Evolutionary conservation across 2,113 vertebrate genomes (phyloP), one percentile per base, ranked within the genome.

Genomic region (Elephantulus edwardii): DNA sequence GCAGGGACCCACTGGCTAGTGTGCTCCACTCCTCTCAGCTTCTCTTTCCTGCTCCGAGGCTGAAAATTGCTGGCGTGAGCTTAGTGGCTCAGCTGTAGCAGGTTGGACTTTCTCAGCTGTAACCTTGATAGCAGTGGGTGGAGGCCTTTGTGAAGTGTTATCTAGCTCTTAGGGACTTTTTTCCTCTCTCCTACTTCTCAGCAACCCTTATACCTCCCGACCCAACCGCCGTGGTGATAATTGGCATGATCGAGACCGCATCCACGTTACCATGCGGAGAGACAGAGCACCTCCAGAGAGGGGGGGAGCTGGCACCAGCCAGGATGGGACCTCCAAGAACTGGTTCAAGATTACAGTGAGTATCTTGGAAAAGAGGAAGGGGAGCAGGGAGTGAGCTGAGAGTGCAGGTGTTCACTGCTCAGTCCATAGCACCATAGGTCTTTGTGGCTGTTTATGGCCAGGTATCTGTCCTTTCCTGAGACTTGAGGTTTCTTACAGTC

Each of bases 341-440:
- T 99, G 98, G 98, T 99, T 97, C 95, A 98, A 98, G 96, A 97
- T 99, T 54, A 98, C 98, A 70, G 98, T 99, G 94, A 83, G 98
- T 97, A 44, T 10, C 7, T 68, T 38, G 58, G 52, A 52, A 14
- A 52, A 24, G 0, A 8, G 22, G 50, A 24, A 48, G 16, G 10
- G 26, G 26, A 22, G 14, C 58, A 8, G 58, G 58, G 58, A 60
- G 24, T n/a, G n/a, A n/a, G 8, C 20, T 64, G 22, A n/a, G 26
- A 24, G 19, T 38, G 24, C 66, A 44, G 38, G 44, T 54, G 22
- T 70, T 88, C 48, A 8, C 62, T 28, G 60, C n/a, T 60, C 38
- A 22, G 6, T 1, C 16, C 38, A 52, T 46, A 48, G 35, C 71
- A 5, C 50, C 22, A 0, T n/a, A n/a, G n/a, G 1, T 77, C 11